phyloP scores from a whole-genome alignment of 2,113 vertebrate genomes.

The Prochilodus magdalenae region DNA sequence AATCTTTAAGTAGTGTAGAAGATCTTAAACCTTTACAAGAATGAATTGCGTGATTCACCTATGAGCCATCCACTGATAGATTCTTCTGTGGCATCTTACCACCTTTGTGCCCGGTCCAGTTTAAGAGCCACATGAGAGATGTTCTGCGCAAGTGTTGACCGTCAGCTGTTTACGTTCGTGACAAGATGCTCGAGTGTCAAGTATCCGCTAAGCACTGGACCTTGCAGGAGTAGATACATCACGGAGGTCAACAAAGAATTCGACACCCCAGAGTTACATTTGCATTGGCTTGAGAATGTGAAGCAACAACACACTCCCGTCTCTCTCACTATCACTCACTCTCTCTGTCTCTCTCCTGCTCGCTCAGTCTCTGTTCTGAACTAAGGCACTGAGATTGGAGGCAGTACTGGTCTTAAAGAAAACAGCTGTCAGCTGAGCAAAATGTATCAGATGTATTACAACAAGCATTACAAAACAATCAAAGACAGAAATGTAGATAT shows the following conservation, averaged over 20 bases:
- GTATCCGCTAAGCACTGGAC: conserved; percentile 73
- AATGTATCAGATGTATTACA: too few relatives aligned
- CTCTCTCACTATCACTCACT: not conserved
- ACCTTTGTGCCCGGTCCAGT: conserved; percentile 45
- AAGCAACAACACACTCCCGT: conserved; percentile 52
- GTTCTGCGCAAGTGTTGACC: conserved; percentile 61
- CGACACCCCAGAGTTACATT: conserved; percentile 74
- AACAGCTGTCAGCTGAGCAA: not conserved
- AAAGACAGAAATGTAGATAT: too few relatives aligned
- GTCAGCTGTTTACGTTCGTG: conserved; percentile 73
- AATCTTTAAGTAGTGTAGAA: too few relatives aligned
- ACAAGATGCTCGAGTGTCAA: conserved; percentile 72
- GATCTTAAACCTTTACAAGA: too few relatives aligned
- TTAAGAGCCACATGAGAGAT: conserved; percentile 63
- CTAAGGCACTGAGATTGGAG: not conserved
- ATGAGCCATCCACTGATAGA: too few relatives aligned
- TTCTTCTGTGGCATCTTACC: not conserved
- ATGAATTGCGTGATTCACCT: too few relatives aligned
- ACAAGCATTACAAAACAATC: too few relatives aligned
- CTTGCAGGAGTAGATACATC: conserved; percentile 72
- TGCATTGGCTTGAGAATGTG: conserved; percentile 74
- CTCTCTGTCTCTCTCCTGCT: not conserved
- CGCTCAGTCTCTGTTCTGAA: not conserved
- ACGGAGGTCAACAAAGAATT: conserved; percentile 74
- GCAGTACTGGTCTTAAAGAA: not conserved